Evolutionary conservation across 23 tunicate species (phyloP).

Genomic region (Oikopleura albicans): DNA sequence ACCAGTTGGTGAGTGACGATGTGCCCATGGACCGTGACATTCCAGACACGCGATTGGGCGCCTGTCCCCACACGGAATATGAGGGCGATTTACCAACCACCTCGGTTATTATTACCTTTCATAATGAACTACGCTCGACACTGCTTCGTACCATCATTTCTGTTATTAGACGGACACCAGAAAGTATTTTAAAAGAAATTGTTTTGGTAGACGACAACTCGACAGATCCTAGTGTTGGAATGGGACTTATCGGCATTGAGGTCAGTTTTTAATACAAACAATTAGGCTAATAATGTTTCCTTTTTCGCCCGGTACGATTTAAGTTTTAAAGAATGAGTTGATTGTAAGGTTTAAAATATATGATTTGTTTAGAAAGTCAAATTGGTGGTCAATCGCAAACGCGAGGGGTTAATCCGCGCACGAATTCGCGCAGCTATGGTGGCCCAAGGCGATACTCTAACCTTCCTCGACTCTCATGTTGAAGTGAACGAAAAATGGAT

Average conservation of each 20-base stretch:
- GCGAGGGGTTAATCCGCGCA: not conserved
- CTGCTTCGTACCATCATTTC: slow-evolving; percentile 2
- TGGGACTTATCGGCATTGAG: slow-evolving; percentile 30
- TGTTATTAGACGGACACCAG: not conserved
- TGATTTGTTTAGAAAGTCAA: not conserved
- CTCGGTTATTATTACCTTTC: not conserved
- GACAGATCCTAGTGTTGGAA: slow-evolving; percentile 29
- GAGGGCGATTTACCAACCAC: not conserved
- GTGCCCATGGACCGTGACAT: not conserved
- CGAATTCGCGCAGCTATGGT: slow-evolving; percentile 1
- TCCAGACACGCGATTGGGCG: not conserved
- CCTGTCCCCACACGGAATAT: not conserved
- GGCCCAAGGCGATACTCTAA: not conserved
- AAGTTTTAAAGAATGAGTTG: too few relatives aligned
- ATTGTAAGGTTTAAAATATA: not conserved
- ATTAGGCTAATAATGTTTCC: too few relatives aligned
- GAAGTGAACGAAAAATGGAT: not conserved
- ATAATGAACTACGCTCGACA: not conserved
- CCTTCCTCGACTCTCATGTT: not conserved
- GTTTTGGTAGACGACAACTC: not conserved
- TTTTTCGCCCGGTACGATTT: too few relatives aligned
- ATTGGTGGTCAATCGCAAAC: not conserved
- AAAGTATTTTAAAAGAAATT: not conserved
- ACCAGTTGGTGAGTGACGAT: not conserved
- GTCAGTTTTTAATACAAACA: slow-evolving; percentile 44